Evolutionary conservation across 2,888 invertebrate species (phyloP), one percentile per base, ranked within the genome.

Genomic region (Caradrina kadenii): DNA sequence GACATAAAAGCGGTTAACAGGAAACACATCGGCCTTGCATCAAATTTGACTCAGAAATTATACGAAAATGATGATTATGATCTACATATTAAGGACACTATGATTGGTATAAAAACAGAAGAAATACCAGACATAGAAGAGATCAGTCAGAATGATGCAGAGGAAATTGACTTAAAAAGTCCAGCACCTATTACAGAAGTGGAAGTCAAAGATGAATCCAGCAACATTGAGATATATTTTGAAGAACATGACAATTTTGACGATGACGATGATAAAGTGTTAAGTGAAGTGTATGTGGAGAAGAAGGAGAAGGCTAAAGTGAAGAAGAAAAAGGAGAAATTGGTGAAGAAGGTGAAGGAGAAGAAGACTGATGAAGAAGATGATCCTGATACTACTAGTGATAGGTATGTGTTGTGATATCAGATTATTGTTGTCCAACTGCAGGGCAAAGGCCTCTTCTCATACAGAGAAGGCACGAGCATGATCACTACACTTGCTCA

Each of bases 1-100:
- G 91, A 92, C 8, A 82, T 94, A 19, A 92, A 90, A 73, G 86
- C 90, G 0, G 85, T 94, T n/a, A 89, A 89, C 39, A 70, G 92
- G 5, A 62, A 75, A 0, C 83, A 88, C 1, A 82, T 86, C 31
- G 74, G 87, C 0, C 75, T 94, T 0, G 85, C 82, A 56, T 85
- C 92, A 0, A 69, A 58, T 0, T 73, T 95, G 5, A 78, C 88
- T 17, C 82, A 86, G 11, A 90, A 87, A 70, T 76, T 87, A 2
- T 88, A 82, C 31, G 90, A 91, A 0, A 75, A 82, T 0, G 86
- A 90, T 4, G 89, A 91, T 4, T 89, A 65, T 3, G 89, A 93
- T 11, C 1, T 88, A 0, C 77, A 82, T 0, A 64, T 91, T 2
- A 76, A 80, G 1, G 89, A 92, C 1, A 69, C 86, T 26, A 26